phyloP scores from a whole-genome alignment of 2,888 invertebrate genomes.

The Acanthosepion pharaonis region DNA sequence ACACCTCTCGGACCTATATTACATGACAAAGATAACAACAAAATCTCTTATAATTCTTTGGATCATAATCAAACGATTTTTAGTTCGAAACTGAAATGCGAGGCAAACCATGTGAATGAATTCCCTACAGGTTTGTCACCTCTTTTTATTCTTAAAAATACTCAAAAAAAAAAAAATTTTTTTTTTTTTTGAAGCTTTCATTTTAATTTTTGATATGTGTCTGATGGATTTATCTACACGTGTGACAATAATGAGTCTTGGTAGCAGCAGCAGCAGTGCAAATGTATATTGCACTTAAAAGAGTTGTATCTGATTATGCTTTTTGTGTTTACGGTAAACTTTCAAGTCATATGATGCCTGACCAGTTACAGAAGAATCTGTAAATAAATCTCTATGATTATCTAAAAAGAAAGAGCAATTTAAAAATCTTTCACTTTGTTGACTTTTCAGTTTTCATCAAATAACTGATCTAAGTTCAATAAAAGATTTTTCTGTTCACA shows the following conservation, averaged over 20 bases:
- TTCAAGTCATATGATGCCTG: no score
- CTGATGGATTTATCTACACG: not conserved
- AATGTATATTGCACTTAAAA: no score
- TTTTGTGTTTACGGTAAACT: no score
- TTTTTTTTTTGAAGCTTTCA: not conserved
- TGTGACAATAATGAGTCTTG: not conserved
- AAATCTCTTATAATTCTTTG: conserved; percentile 39
- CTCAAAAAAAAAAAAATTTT: not conserved
- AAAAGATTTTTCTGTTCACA: no score
- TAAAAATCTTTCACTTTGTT: no score
- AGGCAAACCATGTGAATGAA: not conserved
- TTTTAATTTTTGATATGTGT: not conserved
- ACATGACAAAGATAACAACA: conserved; percentile 37
- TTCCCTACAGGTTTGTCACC: conserved; percentile 34
- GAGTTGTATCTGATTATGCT: no score
- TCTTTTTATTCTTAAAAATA: not conserved
- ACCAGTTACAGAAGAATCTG: no score
- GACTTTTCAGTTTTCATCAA: no score
- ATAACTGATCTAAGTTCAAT: no score
- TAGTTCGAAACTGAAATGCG: not conserved
- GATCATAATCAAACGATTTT: conserved; percentile 24
- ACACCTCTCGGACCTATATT: not conserved
- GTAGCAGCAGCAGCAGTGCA: not conserved
- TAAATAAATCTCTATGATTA: no score
- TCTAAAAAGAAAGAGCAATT: no score